Evolutionary conservation across 2,888 invertebrate genomes (phyloP).

Genomic region (Leptinotarsa rubiginosa): DNA sequence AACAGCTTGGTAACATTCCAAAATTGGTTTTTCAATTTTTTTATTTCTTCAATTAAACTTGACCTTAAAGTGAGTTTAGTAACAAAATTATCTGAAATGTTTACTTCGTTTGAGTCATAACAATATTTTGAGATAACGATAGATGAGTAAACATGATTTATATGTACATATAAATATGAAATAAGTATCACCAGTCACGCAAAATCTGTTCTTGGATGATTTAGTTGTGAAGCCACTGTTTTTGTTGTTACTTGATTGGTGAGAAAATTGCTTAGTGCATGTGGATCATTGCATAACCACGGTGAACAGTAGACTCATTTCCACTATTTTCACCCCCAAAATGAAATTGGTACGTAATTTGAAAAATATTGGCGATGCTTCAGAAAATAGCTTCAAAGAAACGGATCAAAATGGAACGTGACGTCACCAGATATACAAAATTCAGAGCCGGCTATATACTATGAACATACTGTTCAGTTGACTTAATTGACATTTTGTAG

Average conservation of each 20-base stretch:
- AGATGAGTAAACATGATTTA: constrained; percentile 4
- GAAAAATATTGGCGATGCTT: too few relatives aligned
- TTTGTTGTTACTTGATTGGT: not conserved
- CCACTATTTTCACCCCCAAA: too few relatives aligned
- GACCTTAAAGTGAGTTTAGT: not conserved
- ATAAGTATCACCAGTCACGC: not conserved
- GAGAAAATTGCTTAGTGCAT: not conserved
- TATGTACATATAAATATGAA: not conserved
- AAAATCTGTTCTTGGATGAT: not conserved
- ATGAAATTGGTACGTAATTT: too few relatives aligned
- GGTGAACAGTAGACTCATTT: too few relatives aligned
- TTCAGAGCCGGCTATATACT: too few relatives aligned
- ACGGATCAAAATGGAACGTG: too few relatives aligned
- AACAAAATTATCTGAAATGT: not conserved
- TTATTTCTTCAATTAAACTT: not conserved
- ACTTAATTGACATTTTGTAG: too few relatives aligned
- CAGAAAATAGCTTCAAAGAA: too few relatives aligned
- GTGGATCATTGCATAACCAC: not conserved
- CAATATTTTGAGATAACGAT: not conserved
- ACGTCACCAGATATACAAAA: too few relatives aligned
- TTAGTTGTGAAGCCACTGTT: not conserved
- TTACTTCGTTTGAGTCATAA: not conserved
- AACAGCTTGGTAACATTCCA: not conserved
- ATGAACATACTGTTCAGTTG: too few relatives aligned
- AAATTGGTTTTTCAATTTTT: not conserved